Evolutionary conservation across 2,113 vertebrate genomes (phyloP), one percentile per base, ranked within the genome.

Genomic region (Xyliphius kryptos): DNA sequence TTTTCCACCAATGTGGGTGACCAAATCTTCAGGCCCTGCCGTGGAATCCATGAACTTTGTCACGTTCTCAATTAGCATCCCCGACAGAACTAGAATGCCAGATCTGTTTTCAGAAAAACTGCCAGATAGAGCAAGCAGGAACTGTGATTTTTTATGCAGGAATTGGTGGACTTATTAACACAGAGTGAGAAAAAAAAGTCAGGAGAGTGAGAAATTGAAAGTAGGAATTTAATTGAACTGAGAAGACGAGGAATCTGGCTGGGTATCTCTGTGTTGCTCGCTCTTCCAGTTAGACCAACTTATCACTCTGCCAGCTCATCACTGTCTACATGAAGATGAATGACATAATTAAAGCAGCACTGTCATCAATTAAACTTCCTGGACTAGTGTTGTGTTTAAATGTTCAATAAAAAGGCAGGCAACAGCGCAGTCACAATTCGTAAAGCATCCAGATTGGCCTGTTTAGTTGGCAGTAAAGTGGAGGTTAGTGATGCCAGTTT

Each of bases 331-430:
- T 51, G 48, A 68, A 73, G 67, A 69, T 73, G 68, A 66, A 73
- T 73, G 51, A 69, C 66, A 66, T 61, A 66, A 69, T 73, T 73
- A 69, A 48, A 69, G 56, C 57, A 56, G 56, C 62, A 66, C 71
- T 66, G 67, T 66, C 64, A 73, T 73, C 71, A 69, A 62, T 69
- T 73, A 69, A 64, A 66, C 62, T 41, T 58, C 62, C 71, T 68
- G 67, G 71, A 68, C 50, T 52, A 53, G 59, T 17, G 19, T 48
- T 69, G 20, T 62, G 49, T 43, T 43, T 52, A 51, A 66, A 37
- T 36, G 56, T 53, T 67, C 41, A 51, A 67, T 52, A 32, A 51
- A 60, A 16, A 67, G 56, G 38, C 56, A 67, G 65, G 56, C 48
- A 61, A 58, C 71, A 66, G 57, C 22, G 49, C 61, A 68, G 48